phyloP scores from a whole-genome alignment of 2,113 vertebrate genomes.

The Phrynosoma blainvillii region DNA sequence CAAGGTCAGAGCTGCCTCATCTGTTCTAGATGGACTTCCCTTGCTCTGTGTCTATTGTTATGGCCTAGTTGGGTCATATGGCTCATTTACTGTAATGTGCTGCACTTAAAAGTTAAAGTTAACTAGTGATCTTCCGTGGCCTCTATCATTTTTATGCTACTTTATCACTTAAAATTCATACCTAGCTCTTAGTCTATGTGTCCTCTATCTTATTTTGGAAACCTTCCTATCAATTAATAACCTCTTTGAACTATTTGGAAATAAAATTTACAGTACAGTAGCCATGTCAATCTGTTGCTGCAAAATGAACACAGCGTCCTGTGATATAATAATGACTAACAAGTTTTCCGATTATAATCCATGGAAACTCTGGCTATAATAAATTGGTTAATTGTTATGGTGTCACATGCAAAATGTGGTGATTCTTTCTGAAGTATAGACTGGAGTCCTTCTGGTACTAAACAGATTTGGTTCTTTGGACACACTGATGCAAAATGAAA shows the following conservation, averaged over 20 bases:
- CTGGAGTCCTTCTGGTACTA: background rate
- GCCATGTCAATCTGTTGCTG: background rate
- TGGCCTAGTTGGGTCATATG: background rate
- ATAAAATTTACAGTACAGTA: background rate
- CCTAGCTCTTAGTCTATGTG: background rate
- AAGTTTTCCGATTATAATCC: background rate
- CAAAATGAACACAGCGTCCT: background rate
- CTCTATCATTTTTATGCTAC: background rate
- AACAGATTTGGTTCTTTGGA: too few species aligned
- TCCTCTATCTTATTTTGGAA: too few species aligned
- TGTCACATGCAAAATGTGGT: background rate
- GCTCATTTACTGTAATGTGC: background rate
- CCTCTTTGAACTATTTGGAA: background rate
- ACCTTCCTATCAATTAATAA: too few species aligned
- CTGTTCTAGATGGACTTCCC: background rate
- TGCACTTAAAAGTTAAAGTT: background rate
- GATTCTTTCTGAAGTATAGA: background rate
- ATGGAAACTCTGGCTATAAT: background rate
- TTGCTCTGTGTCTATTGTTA: background rate
- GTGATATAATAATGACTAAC: background rate
- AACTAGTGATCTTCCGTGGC: background rate
- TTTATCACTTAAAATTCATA: too few species aligned
- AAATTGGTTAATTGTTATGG: background rate
- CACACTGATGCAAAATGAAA: too few species aligned
- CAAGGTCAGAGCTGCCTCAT: background rate